phyloP scores from a whole-genome alignment of 2,113 vertebrate species.

The Microcebus lehilahytsara region DNA sequence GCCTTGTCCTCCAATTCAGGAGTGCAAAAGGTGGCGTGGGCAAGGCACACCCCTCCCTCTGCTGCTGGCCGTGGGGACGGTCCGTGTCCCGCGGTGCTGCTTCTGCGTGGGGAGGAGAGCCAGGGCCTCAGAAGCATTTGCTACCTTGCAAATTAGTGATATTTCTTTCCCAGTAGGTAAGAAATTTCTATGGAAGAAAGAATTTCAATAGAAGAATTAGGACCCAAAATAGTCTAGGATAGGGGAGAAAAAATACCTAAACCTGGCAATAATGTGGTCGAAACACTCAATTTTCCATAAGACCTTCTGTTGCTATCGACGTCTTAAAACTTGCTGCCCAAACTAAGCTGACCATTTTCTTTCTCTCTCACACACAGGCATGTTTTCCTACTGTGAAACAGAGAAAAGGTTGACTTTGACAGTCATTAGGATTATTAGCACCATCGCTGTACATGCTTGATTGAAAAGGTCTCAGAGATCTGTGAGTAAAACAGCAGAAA shows the following conservation, averaged over 20 bases:
- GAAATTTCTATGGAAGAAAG: not conserved
- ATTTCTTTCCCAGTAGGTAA: not conserved
- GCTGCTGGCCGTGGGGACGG: accelerated
- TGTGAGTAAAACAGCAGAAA: not conserved
- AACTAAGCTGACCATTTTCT: not conserved
- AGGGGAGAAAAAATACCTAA: not conserved
- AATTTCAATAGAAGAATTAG: not conserved
- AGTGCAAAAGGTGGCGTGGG: not conserved
- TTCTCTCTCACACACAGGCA: not conserved
- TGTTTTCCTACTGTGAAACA: not conserved
- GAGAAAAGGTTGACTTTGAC: not conserved
- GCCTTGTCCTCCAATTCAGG: not conserved
- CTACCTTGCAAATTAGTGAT: not conserved
- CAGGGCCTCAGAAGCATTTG: not conserved
- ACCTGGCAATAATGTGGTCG: not conserved
- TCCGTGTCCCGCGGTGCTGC: accelerated
- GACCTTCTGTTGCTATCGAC: not conserved
- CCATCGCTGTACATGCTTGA: not conserved
- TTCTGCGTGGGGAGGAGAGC: no score
- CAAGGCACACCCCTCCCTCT: accelerated
- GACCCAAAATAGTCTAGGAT: not conserved
- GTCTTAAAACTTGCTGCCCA: not conserved
- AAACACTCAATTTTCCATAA: not conserved
- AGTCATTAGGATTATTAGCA: not conserved
- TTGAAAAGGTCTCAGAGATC: not conserved